Conservation (phyloP, 1,140 invertebrate species). For the Diprion similis region DNA sequence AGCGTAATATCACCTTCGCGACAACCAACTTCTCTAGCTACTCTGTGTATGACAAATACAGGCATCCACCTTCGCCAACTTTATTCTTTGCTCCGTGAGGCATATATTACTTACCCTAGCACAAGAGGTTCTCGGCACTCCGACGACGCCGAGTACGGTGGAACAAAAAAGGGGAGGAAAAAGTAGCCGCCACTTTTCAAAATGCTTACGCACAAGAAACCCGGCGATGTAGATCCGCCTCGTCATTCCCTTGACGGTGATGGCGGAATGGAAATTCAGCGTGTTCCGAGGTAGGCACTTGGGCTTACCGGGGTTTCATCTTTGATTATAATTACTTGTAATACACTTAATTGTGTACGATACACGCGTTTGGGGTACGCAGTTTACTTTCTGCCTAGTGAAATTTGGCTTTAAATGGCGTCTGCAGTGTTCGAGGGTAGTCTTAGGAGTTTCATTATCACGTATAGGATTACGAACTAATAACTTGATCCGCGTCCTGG, state of each 20-base stretch:
- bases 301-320: background rate
- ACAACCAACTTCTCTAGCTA: background rate
- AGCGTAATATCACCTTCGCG: slow-evolving; percentile 2
- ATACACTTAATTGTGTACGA: background rate
- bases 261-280: background rate
- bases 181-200: background rate
- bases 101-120: background rate
- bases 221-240: background rate
- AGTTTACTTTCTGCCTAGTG: background rate
- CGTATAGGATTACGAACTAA: background rate
- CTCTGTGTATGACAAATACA: background rate
- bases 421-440: background rate
- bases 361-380: background rate
- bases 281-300: background rate
- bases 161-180: background rate
- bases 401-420: background rate
- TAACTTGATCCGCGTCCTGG: slow-evolving; percentile 6
- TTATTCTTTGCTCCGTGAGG: background rate
- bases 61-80: background rate
- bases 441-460: slow-evolving; percentile 3
- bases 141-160: background rate
- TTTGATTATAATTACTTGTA: background rate
- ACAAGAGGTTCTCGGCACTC: background rate
- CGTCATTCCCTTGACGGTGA: background rate
- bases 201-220: background rate